Evolutionary conservation across 2,797 vertebrate species (phyloP).

Genomic region (Enteromius thamalakanensis): DNA sequence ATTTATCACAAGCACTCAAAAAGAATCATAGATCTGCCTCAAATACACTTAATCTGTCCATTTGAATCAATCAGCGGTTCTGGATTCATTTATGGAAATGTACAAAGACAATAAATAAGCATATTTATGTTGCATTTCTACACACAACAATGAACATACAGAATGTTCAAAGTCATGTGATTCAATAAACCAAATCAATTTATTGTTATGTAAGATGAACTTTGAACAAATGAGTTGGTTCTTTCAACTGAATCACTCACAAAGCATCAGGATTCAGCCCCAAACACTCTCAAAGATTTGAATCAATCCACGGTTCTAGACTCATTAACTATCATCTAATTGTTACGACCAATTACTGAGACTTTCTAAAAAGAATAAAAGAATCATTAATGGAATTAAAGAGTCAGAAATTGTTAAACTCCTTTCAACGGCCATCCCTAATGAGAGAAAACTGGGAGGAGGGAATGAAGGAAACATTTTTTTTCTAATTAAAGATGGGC

Average conservation of each 20-base stretch:
- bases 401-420: background rate
- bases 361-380: background rate
- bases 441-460: background rate
- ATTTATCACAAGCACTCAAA: background rate
- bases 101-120: background rate
- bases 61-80: background rate
- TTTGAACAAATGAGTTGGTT: background rate
- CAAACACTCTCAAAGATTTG: background rate
- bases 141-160: background rate
- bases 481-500: slow-evolving; percentile 25
- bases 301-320: background rate
- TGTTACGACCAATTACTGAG: background rate
- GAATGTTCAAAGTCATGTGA: background rate
- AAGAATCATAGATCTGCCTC: background rate
- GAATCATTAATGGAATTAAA: background rate
- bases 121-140: background rate
- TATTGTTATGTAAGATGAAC: background rate
- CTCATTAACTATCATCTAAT: background rate
- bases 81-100: background rate
- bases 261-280: background rate
- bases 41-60: background rate
- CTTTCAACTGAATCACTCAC: background rate
- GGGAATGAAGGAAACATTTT: background rate
- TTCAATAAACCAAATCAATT: background rate
- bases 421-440: background rate